These are phyloP conservation scores for Sarcophaga carnaria DNA, from an alignment of 2,888 invertebrate species.

Conservation along the genomic window DNA sequence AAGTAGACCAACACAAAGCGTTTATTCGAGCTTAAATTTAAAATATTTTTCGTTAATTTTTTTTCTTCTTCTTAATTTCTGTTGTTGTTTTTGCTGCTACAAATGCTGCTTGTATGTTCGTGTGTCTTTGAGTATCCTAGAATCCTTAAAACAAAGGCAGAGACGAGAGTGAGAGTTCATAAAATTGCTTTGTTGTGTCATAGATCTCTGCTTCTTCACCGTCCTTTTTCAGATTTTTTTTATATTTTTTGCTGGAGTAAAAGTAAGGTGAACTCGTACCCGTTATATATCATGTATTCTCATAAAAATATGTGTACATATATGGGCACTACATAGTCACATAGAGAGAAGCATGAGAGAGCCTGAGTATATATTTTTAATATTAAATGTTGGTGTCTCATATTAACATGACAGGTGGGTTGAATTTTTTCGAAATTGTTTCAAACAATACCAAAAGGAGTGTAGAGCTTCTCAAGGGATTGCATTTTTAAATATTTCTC, in stretches of 20 bases:
- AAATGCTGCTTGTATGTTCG: not conserved
- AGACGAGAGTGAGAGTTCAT: not conserved
- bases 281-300: not conserved
- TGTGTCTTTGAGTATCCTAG: not conserved
- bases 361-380: not conserved
- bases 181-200: constrained; percentile 17
- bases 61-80: too few relatives aligned
- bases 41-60: not conserved
- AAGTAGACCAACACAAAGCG: not conserved
- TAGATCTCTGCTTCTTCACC: not conserved
- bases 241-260: not conserved
- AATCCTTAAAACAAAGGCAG: not conserved
- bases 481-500: not conserved
- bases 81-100: not conserved
- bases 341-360: not conserved
- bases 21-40: constrained; percentile 34
- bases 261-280: not conserved
- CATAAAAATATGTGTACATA: not conserved
- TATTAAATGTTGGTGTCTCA: constrained; percentile 57
- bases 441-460: not conserved
- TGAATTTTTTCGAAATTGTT: constrained; percentile 15
- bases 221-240: not conserved
- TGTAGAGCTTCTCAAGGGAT: not conserved
- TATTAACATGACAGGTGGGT: constrained; percentile 59
- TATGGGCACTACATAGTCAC: too few relatives aligned